Percentiles rank a stretch among this genome's conserved stretches.
Conservation (phyloP, 1,140 invertebrate genomes). For the Saccostrea echinata region DNA sequence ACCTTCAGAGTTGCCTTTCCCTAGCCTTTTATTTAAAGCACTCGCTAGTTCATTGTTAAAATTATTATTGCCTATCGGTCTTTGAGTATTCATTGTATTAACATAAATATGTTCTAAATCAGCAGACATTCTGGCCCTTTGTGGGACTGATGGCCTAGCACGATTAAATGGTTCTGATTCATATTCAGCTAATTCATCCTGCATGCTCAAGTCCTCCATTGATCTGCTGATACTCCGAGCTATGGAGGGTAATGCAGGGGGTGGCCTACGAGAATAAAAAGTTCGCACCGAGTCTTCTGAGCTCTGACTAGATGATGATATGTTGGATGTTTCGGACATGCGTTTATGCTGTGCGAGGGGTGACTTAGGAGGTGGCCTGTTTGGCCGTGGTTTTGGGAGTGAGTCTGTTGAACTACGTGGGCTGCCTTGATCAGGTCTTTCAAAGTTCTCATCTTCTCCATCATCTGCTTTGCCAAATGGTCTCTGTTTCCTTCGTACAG, state of each 20-base stretch:
- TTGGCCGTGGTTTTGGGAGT: neutral
- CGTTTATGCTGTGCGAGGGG: neutral
- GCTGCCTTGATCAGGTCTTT: neutral
- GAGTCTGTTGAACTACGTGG: neutral
- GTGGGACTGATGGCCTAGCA: neutral
- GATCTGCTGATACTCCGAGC: neutral
- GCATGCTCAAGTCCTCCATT: constrained; percentile 13
- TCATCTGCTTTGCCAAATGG: neutral
- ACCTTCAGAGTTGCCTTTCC: neutral
- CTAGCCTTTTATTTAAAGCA: constrained; percentile 10
- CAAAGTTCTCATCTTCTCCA: constrained; percentile 15
- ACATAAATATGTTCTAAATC: constrained; percentile 20
- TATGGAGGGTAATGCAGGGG: neutral
- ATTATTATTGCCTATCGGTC: neutral
- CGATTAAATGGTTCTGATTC: neutral
- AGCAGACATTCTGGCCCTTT: constrained; percentile 6
- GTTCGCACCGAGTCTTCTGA: neutral
- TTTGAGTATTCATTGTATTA: constrained; percentile 3
- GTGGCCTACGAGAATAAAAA: neutral
- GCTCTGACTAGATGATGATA: neutral
- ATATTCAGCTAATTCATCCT: neutral
- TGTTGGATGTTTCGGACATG: neutral
- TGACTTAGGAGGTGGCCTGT: neutral
- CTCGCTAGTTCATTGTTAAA: constrained; percentile 7
- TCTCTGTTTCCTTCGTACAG: constrained; percentile 7